These are phyloP conservation scores for Enteromius mattozi DNA, from an alignment of 2,797 vertebrate genomes.

Conservation along the genomic window DNA sequence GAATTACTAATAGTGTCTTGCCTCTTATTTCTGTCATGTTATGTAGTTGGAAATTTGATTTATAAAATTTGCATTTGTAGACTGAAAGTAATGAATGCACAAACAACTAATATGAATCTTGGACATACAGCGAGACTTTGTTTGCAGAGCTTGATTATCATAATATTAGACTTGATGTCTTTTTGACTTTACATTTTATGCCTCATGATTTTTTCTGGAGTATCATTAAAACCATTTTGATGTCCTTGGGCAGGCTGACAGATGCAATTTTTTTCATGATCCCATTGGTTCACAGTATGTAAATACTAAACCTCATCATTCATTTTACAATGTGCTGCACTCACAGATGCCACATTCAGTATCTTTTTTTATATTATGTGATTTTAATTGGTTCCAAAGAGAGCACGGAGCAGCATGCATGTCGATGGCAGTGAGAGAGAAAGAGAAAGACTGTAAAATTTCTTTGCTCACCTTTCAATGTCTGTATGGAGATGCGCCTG, in stretches of 20 bases:
- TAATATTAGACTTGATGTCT: slow-evolving; percentile 31
- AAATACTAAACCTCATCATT: slow-evolving; percentile 44
- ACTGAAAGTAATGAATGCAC: not conserved
- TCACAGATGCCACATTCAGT: slow-evolving; percentile 61
- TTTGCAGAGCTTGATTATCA: slow-evolving; percentile 11
- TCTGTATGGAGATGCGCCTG: no score
- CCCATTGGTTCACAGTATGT: slow-evolving; percentile 34
- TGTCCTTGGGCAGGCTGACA: slow-evolving; percentile 38
- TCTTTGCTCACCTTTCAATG: no score
- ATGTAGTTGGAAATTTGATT: not conserved
- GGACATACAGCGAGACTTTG: slow-evolving; percentile 1
- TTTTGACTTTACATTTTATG: slow-evolving; percentile 42
- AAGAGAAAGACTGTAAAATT: not conserved
- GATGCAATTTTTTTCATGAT: slow-evolving; percentile 36
- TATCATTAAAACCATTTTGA: slow-evolving; percentile 23
- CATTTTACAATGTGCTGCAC: slow-evolving; percentile 55
- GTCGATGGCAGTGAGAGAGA: slow-evolving; percentile 54
- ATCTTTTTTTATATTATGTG: slow-evolving; percentile 65
- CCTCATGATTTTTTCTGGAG: slow-evolving; percentile 18
- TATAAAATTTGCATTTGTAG: not conserved
- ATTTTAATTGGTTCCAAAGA: slow-evolving; percentile 75
- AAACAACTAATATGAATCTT: not conserved
- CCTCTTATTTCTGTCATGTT: slow-evolving; percentile 1
- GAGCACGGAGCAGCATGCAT: slow-evolving; percentile 57
- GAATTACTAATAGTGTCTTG: not conserved